These are phyloP conservation scores for Arion vulgaris DNA, from an alignment of 1,140 invertebrate species.

Conservation along the genomic window DNA sequence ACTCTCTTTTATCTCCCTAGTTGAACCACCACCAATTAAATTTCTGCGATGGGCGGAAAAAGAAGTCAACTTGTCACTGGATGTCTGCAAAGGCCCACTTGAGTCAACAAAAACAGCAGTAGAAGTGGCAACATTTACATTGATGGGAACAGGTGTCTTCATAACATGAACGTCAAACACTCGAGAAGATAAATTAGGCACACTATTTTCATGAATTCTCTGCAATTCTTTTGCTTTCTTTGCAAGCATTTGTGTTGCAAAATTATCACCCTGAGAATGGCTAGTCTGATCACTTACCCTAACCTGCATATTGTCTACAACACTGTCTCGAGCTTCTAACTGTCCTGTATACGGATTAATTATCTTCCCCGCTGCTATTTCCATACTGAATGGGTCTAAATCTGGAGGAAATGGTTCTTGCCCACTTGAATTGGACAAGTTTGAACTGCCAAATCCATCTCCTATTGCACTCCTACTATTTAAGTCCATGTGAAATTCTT, in stretches of 20 bases:
- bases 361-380: conserved; percentile 77
- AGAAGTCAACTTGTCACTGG: conserved; percentile 4
- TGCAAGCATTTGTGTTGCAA: conserved; percentile 26
- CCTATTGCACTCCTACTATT: conserved; percentile 34
- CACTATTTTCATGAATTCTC: conserved; percentile 14
- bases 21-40: background rate
- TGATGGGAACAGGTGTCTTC: background rate
- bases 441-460: conserved; percentile 38
- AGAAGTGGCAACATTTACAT: conserved; percentile 6
- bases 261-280: conserved; percentile 13
- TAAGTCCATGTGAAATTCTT: background rate
- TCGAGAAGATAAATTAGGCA: conserved; percentile 33
- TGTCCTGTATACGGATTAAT: conserved; percentile 91
- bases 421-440: conserved; percentile 28
- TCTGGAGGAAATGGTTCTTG: conserved; percentile 70
- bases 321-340: conserved; percentile 80
- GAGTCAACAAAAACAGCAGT: conserved; percentile 23
- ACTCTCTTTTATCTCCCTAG: background rate
- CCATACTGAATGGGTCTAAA: conserved; percentile 41
- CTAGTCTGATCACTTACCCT: conserved; percentile 28
- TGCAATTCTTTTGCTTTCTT: conserved; percentile 22
- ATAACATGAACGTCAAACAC: conserved; percentile 29
- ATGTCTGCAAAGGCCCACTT: conserved; percentile 21
- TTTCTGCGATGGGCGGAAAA: conserved; percentile 4
- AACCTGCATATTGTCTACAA: conserved; percentile 55